Evolutionary conservation across 1,140 invertebrate species (phyloP).

Genomic region (Drosophila kepulauana): DNA sequence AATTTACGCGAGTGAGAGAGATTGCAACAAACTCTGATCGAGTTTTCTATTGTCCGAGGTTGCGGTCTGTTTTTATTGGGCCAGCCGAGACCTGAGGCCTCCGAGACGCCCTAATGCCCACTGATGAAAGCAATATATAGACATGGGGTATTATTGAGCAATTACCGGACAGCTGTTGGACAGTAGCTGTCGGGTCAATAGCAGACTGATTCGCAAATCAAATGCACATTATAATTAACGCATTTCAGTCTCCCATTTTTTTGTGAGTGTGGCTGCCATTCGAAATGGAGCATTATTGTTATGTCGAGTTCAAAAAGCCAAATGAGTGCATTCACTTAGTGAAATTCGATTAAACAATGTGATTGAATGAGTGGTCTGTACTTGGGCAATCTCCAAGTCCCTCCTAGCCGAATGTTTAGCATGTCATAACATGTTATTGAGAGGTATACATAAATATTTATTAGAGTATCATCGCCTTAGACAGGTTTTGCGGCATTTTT

Average conservation of each 20-base stretch:
- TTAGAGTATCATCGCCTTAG: conserved; percentile 41
- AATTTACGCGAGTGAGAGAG: not conserved
- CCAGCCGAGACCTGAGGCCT: conserved; percentile 21
- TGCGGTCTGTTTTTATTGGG: conserved; percentile 48
- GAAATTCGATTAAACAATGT: not conserved
- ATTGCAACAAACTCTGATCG: conserved; percentile 42
- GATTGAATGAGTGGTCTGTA: not conserved
- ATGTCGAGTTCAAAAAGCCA: not conserved
- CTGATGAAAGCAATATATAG: conserved; percentile 37
- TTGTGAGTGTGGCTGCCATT: not conserved
- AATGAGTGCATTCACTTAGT: conserved; percentile 23
- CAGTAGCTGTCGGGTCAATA: conserved; percentile 44
- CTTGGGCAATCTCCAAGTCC: conserved; percentile 19
- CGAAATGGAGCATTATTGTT: conserved; percentile 31
- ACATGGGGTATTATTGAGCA: conserved; percentile 42
- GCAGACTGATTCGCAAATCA: conserved; percentile 60
- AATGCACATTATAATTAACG: conserved; percentile 64
- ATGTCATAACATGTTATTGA: conserved; percentile 31
- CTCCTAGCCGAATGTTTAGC: conserved; percentile 8
- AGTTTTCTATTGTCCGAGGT: conserved; percentile 33
- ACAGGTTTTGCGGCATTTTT: conserved; percentile 31
- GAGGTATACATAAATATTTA: conserved; percentile 35
- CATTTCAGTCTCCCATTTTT: conserved; percentile 21
- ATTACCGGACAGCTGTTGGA: conserved; percentile 39
- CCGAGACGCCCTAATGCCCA: conserved; percentile 19